Evolutionary conservation across 1,140 invertebrate species (phyloP), one percentile per base, ranked within the genome.

Genomic region (Chymomyza costata): DNA sequence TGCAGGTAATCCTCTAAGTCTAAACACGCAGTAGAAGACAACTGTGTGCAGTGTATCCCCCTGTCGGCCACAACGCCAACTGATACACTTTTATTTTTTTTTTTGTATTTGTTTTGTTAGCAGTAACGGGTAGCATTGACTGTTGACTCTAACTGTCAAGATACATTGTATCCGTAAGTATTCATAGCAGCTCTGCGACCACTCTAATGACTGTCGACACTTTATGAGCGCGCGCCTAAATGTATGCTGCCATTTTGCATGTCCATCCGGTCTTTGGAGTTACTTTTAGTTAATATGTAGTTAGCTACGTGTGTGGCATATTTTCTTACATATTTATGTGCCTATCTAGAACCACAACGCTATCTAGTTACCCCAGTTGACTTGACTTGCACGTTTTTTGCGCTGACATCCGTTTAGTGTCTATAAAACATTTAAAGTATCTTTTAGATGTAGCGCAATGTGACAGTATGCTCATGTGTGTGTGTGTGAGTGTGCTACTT

Each of bases 281-380:
- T 38, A 2, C 16, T 57, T 80, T 80, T 65, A 65, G 73, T 80
- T 80, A 80, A 80, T 80, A 34, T 6, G 13, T 34, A 80, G 73
- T 78, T 80, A 64, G 59, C 59, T 80, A 80, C 73, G 73, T 80
- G 73, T 68, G 64, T 55, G 64, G 73, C 74, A 80, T 80, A 71
- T 74, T 66, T 64, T 58, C 32, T 8, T 25, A 62, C 53, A 57
- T 52, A 65, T 65, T 73, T 63, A 65, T 71, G 67, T 43, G 21
- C n/a, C n/a, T n/a, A n/a, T n/a, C n/a, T 21, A 32, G 17, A 13
- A 13, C 19, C 25, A 31, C 21, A 32, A 32, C 17, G 38, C 19
- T 16, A n/a, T n/a, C n/a, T n/a, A n/a, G n/a, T n/a, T n/a, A n/a
- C 14, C 41, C 45, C 21, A 19, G 30, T 54, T 60, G 30, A 8